These are phyloP conservation scores for Hippoglossus stenolepis DNA, from an alignment of 2,113 vertebrate species.

Conservation along the genomic window DNA sequence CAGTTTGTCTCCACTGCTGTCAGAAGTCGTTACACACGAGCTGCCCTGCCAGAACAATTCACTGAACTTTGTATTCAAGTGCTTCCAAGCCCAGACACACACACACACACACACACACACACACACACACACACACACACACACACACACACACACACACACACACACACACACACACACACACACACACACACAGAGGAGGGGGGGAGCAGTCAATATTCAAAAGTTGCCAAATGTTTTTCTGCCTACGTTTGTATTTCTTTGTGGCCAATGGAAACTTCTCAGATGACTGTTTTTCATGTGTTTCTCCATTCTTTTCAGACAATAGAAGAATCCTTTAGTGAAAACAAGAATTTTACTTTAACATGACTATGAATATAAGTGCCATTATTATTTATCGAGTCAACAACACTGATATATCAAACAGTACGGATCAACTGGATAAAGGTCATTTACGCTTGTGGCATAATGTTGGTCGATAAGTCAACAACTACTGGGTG, in stretches of 20 bases:
- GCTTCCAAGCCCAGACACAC: constrained; percentile 51
- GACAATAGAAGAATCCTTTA: neutral
- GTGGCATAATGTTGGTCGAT: too few species aligned
- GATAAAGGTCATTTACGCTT: too few species aligned
- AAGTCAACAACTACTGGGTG: too few species aligned
- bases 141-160: constrained; percentile 6
- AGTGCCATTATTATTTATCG: neutral
- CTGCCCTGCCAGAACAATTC: constrained; percentile 71
- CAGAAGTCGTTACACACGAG: constrained; percentile 79
- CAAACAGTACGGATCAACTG: too few species aligned
- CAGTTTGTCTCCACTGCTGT: constrained; percentile 79
- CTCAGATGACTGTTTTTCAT: constrained; percentile 39
- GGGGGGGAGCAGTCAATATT: constrained; percentile 32
- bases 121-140: neutral
- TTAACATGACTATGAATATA: neutral
- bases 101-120: neutral
- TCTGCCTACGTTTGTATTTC: constrained; percentile 45
- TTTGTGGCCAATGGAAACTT: constrained; percentile 57
- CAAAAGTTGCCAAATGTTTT: constrained; percentile 59
- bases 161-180: neutral
- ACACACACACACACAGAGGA: constrained; percentile 17
- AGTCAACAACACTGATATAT: neutral
- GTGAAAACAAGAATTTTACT: constrained; percentile 1
- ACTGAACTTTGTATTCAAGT: constrained; percentile 64
- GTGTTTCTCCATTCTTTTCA: constrained; percentile 4